Percentiles rank a stretch among this genome's conserved stretches.
Evolutionary conservation across 2,888 invertebrate genomes (phyloP).

Genomic region (Melangyna quadrimaculata): DNA sequence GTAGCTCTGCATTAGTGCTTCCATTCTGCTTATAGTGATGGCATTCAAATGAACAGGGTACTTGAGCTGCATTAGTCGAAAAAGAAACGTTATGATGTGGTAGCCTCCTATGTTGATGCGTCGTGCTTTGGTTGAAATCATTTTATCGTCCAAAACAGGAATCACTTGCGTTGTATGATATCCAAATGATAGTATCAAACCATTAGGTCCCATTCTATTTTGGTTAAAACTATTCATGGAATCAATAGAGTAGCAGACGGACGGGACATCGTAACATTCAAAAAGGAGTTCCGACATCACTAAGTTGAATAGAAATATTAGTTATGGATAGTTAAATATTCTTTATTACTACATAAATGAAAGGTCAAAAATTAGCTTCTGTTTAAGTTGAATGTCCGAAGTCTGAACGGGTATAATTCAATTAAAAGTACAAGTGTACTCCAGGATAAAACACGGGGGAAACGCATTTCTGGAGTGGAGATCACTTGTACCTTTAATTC

Average conservation of each 20-base stretch:
- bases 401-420: too few relatives aligned
- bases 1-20: constrained; percentile 92
- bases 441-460: too few relatives aligned
- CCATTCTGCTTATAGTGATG: constrained; percentile 92
- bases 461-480: too few relatives aligned
- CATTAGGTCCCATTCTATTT: constrained; percentile 81
- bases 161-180: constrained; percentile 94
- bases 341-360: too few relatives aligned
- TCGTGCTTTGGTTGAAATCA: constrained; percentile 87
- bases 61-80: constrained; percentile 92
- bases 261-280: constrained; percentile 94
- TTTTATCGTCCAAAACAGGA: constrained; percentile 88
- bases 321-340: background rate
- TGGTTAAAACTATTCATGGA: constrained; percentile 88
- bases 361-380: too few relatives aligned
- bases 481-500: too few relatives aligned
- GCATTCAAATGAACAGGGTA: constrained; percentile 95
- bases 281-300: constrained; percentile 97
- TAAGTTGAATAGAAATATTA: constrained; percentile 76
- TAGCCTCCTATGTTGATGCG: constrained; percentile 92
- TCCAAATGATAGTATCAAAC: constrained; percentile 91
- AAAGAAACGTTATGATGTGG: constrained; percentile 90
- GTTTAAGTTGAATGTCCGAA: too few relatives aligned
- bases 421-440: too few relatives aligned
- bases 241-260: constrained; percentile 93